phyloP scores from a whole-genome alignment of 2,888 invertebrate species.

The Bellardia pandia region DNA sequence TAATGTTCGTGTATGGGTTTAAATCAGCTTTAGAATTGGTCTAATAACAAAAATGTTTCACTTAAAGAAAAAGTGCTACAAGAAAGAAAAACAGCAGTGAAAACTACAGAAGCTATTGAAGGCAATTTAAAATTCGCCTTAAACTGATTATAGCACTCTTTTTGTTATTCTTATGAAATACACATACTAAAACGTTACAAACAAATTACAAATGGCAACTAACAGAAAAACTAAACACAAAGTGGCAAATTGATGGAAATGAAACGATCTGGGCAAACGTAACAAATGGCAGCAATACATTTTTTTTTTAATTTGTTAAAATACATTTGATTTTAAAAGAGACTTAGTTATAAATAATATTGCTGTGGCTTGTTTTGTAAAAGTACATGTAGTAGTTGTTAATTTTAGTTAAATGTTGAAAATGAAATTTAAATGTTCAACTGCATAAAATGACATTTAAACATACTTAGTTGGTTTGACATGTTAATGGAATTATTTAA shows the following conservation, averaged over 20 bases:
- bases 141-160: not conserved
- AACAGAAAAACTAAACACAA: not conserved
- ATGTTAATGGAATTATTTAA: conserved; percentile 35
- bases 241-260: conserved; percentile 44
- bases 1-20: too few species aligned
- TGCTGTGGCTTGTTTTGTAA: not conserved
- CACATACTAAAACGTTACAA: not conserved
- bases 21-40: too few species aligned
- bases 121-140: too few species aligned
- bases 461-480: not conserved
- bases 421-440: conserved; percentile 15
- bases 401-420: conserved; percentile 5
- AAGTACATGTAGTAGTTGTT: not conserved
- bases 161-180: not conserved
- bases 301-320: conserved; percentile 23
- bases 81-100: too few species aligned
- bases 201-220: conserved; percentile 19
- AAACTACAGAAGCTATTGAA: too few species aligned
- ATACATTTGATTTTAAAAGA: conserved; percentile 33
- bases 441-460: conserved; percentile 14
- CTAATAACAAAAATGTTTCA: too few species aligned
- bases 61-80: too few species aligned
- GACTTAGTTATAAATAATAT: conserved; percentile 19
- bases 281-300: conserved; percentile 16
- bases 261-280: conserved; percentile 9